These are phyloP conservation scores for Hydroisotoma schaefferi DNA, from an alignment of 2,888 invertebrate genomes.

Conservation along the genomic window DNA sequence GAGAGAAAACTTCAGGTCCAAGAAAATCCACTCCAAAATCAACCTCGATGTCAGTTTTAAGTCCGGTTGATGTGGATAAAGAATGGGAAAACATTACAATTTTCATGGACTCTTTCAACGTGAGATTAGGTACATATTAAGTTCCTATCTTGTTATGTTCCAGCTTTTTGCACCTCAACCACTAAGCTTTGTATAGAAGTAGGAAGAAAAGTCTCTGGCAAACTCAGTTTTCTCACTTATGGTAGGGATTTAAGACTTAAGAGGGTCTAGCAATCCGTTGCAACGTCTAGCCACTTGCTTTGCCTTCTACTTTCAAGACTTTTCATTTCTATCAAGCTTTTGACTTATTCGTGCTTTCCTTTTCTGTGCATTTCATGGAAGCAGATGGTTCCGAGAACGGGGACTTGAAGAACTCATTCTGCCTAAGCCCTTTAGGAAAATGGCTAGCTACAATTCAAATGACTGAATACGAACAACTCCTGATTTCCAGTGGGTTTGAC, in stretches of 20 bases:
- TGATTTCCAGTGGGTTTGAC: conserved; percentile 84
- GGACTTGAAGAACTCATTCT: conserved; percentile 12
- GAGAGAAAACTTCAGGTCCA: conserved; percentile 18
- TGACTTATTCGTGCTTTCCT: background rate
- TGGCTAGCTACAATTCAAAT: conserved; percentile 76
- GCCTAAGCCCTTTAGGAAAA: conserved; percentile 64
- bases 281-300: too few species aligned
- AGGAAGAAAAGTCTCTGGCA: background rate
- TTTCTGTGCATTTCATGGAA: background rate
- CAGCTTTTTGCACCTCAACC: conserved; percentile 5
- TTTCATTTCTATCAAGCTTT: background rate
- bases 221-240: conserved; percentile 8
- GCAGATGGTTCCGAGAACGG: conserved; percentile 28
- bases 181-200: background rate
- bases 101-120: conserved; percentile 91
- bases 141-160: conserved; percentile 47
- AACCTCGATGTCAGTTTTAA: conserved; percentile 63
- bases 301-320: too few species aligned
- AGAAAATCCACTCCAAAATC: conserved; percentile 54
- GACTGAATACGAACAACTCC: conserved; percentile 76
- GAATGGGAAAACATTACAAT: conserved; percentile 96
- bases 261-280: background rate
- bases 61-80: conserved; percentile 89
- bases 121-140: conserved; percentile 59
- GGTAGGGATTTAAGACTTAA: background rate